Base-by-base conservation (phyloP, 2,113 vertebrate species). In the Pseudorhombus dupliciocellatus region DNA sequence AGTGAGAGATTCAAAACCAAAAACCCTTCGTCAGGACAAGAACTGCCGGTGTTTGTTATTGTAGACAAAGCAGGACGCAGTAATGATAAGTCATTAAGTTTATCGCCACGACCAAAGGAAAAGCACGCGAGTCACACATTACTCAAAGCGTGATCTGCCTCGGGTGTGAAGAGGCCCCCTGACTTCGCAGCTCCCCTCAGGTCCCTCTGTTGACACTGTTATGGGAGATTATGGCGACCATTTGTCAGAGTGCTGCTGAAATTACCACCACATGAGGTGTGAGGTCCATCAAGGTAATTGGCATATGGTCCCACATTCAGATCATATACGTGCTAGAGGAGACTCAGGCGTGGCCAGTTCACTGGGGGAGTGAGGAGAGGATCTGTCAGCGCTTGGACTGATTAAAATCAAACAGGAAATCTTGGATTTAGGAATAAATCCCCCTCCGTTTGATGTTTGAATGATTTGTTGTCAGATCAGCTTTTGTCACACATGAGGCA, bases 161-260 rank as follows among this genome's bases (percentile, higher is more conserved):
- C 37, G 37, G 69, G 68, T 78, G 86, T 73, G 84, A 88, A 79
- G 73, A 86, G 74, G 48, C 37, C n/a, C 72, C 28, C 73, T 73
- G 42, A 50, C 71, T 74, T 80, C 67, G 68, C 77, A 69, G 81
- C 79, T 79, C 28, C 21, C 79, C 69, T 73, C 68, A 46, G 60
- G 40, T 69, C 75, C 60, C 73, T 7, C 9, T 75, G 80, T 70
- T 63, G 80, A 83, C 79, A 66, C 75, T 64, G 73, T 79, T 73
- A 77, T 58, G 66, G 75, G 72, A 80, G 79, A 85, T 84, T 48
- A 83, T 53, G 73, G 80, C 48, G 60, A 74, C 87, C 89, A 92
- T 92, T 93, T 94, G 91, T 83, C 88, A 65, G 42, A 59, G 57
- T 66, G 66, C 73, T 85, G 88, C 82, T 90, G 79, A 86, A 87